Conservation (phyloP, 2,113 vertebrate genomes). For the Mellivora capensis region DNA sequence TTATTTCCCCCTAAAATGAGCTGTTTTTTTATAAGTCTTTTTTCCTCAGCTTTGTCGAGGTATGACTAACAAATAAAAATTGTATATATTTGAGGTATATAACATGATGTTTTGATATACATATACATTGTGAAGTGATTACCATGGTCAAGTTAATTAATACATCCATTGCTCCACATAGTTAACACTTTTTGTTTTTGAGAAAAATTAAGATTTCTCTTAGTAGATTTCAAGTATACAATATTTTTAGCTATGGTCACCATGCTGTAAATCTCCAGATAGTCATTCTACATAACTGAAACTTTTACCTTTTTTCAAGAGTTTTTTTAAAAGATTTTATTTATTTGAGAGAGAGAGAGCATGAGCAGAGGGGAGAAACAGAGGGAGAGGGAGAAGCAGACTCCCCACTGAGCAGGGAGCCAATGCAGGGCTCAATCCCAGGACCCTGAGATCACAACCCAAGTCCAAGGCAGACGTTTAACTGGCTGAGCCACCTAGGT, state of each 20-base stretch:
- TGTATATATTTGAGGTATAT: background rate
- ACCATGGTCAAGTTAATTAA: background rate
- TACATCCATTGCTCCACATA: background rate
- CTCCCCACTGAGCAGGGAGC: too few relatives aligned
- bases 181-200: background rate
- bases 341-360: too few relatives aligned
- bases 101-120: background rate
- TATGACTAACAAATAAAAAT: background rate
- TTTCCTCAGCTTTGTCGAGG: background rate
- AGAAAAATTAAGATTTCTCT: background rate
- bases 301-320: background rate
- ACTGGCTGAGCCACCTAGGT: too few relatives aligned
- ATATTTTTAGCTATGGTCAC: background rate
- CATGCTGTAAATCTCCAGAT: background rate
- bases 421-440: too few relatives aligned
- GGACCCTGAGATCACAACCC: too few relatives aligned
- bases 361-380: too few relatives aligned
- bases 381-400: too few relatives aligned
- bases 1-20: background rate
- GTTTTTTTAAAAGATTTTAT: too few relatives aligned
- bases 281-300: background rate
- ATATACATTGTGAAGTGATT: background rate
- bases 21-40: background rate
- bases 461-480: too few relatives aligned
- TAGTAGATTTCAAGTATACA: background rate